Base-by-base conservation (phyloP, 2,888 invertebrate species). In the Troides oblongomaculatus region DNA sequence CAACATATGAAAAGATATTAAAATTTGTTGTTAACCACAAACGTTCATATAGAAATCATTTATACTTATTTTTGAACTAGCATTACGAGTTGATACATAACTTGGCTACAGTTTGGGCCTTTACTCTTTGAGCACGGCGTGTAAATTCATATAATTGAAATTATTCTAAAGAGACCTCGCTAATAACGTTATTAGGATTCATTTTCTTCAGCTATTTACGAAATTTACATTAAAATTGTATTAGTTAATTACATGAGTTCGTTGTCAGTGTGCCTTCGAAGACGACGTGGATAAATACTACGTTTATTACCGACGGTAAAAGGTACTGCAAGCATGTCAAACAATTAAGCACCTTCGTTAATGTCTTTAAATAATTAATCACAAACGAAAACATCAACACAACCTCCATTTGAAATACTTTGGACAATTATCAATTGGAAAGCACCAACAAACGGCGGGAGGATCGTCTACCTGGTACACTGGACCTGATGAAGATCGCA, bases 241-340 rank as follows among this genome's bases (percentile, higher is more conserved):
- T 18, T 23, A 64, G 21, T 23, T 43, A 58, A 64, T 36, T 58
- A 57, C 21, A 23, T 57, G 57, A 21, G 53, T 64, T 64, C 65
- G 65, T 65, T 65, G 65, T 65, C 46, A 43, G 57, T 59, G 23
- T 65, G 25, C 21, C 21, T 57, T 69, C 62, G 67, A 25, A 59
- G 46, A 36, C 14, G 39, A 39, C 39, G 39, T 39, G 39, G 8
- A 39, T 39, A 39, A 39, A 39, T 39, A 39, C 39, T 39, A 39
- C 7, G 10, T 39, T 39, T 39, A 7, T 39, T 10, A 39, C 39
- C 10, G 39, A 8, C 1, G 39, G 7, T 8, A 39, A 39, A 39
- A 39, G 10, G 10, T 39, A 39, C 8, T 10, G 10, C 39, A 39
- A 39, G 8, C 39, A 10, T 10, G 7, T 39, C 10, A 39, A 39